phyloP scores from a whole-genome alignment of 1,140 invertebrate genomes.

The Drosophila orosa region DNA sequence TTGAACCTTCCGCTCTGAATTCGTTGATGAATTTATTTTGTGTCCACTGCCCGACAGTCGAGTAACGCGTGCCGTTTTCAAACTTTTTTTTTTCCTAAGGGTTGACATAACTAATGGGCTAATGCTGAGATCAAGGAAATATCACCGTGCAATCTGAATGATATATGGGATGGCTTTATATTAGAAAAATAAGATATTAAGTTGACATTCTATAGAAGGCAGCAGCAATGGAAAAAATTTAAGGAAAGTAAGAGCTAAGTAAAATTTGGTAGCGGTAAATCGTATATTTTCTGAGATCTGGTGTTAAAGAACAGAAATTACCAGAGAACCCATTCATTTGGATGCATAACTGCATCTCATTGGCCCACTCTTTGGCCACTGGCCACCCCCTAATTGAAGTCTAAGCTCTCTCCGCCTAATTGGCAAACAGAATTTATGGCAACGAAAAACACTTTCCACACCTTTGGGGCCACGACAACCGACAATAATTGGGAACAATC shows the following conservation, averaged over 20 bases:
- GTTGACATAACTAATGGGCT: slow-evolving; percentile 52
- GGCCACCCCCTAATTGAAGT: slow-evolving; percentile 53
- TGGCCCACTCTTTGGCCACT: slow-evolving; percentile 12
- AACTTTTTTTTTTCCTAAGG: slow-evolving; percentile 32
- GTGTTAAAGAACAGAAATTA: not conserved
- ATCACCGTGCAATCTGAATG: slow-evolving; percentile 24
- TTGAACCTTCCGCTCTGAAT: slow-evolving; percentile 58
- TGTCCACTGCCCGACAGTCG: slow-evolving; percentile 55
- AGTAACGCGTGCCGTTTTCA: slow-evolving; percentile 64
- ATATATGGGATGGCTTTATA: slow-evolving; percentile 12
- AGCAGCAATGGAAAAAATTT: not conserved
- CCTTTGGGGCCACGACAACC: slow-evolving; percentile 58
- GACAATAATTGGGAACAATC: slow-evolving; percentile 78
- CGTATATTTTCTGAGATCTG: not conserved
- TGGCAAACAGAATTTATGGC: slow-evolving; percentile 71
- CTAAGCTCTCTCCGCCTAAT: slow-evolving; percentile 48
- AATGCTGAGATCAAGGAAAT: slow-evolving; percentile 38
- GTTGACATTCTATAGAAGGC: not conserved
- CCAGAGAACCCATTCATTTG: not conserved
- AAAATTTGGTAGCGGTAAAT: not conserved
- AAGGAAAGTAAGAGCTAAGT: not conserved
- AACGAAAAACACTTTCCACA: slow-evolving; percentile 71
- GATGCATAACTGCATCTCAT: slow-evolving; percentile 3
- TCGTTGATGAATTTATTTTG: slow-evolving; percentile 70
- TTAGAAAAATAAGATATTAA: slow-evolving; percentile 15